Evolutionary conservation across 2,888 invertebrate species (phyloP), one percentile per base, ranked within the genome.

Genomic region (Oscheius onirici): DNA sequence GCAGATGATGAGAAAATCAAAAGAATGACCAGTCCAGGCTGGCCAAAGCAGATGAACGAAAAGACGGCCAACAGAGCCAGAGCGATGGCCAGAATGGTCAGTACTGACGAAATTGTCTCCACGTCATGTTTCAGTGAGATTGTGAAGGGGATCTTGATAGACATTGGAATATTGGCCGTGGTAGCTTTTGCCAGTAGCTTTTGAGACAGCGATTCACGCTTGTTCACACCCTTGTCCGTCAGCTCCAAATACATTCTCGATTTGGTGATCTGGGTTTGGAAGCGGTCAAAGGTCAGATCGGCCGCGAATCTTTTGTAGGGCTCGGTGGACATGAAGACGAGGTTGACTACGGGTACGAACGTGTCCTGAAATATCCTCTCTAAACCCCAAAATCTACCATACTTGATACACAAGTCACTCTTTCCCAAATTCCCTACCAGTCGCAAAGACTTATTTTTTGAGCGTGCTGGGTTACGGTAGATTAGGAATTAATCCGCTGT

Each of bases 191-290:
- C 51, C 51, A 83, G 71, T 1, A 84, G 49, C 17, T 54, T 55
- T 8, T 70, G 55, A 43, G 82, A 61, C 46, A 84, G 67, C 15
- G 65, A 66, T 1, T 73, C 69, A 43, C 84, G 79, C 20, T 85
- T 72, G 3, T 76, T 54, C 43, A 81, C 76, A 51, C 87, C 87
- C 43, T 83, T 83, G 1, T 74, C 63, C n/a, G 76, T 84, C 61
- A 87, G 71, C 51, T 88, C 84, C 63, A 87, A 75, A 71, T 87
- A 87, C 85, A 86, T 84, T 71, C 83, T 66, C 5, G 81, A 79
- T 34, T 76, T 75, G 58, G 78, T 55, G 61, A 85, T 84, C 44
- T 83, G 77, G 3, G 82, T 80, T 61, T 83, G 83, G 71, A 78
- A 83, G 40, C 80, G 69, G 65, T 83, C 84, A 74, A 83, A 80